These are phyloP conservation scores for Fratercula arctica DNA, from an alignment of 2,797 vertebrate species.

Conservation along the genomic window DNA sequence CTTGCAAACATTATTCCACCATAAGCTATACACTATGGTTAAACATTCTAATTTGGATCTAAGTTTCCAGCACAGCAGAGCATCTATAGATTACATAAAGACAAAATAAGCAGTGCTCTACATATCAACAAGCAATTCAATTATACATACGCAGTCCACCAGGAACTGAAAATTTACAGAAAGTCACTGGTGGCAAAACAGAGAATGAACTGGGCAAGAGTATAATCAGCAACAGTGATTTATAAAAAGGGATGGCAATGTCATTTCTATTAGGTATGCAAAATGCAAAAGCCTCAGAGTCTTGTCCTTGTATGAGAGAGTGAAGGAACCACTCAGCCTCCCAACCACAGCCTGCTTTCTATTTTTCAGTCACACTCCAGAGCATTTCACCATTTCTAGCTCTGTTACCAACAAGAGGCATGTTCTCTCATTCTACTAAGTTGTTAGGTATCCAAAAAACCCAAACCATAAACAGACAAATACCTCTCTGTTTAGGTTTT, in stretches of 20 bases:
- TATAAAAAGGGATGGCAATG: slow-evolving; percentile 24
- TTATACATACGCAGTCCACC: neutral
- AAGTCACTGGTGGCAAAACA: neutral
- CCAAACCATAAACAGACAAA: neutral
- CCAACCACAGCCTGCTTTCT: slow-evolving; percentile 69
- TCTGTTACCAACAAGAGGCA: neutral
- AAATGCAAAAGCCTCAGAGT: slow-evolving; percentile 69
- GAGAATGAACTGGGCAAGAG: neutral
- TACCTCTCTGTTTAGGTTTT: neutral
- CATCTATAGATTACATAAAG: neutral
- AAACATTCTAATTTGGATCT: neutral
- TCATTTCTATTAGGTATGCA: slow-evolving; percentile 52
- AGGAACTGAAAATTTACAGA: slow-evolving; percentile 27
- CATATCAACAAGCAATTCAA: neutral
- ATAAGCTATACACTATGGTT: neutral
- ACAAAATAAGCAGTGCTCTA: neutral
- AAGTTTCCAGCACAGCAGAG: neutral
- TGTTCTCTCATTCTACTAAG: neutral
- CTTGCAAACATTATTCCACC: neutral
- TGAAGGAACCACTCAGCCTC: slow-evolving; percentile 54
- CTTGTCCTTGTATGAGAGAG: slow-evolving; percentile 24
- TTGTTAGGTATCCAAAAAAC: neutral
- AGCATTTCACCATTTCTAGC: slow-evolving; percentile 43
- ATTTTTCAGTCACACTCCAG: slow-evolving; percentile 65
- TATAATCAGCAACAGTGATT: slow-evolving; percentile 21